phyloP scores from a whole-genome alignment of 2,888 invertebrate species.

The Pachydiplax longipennis region DNA sequence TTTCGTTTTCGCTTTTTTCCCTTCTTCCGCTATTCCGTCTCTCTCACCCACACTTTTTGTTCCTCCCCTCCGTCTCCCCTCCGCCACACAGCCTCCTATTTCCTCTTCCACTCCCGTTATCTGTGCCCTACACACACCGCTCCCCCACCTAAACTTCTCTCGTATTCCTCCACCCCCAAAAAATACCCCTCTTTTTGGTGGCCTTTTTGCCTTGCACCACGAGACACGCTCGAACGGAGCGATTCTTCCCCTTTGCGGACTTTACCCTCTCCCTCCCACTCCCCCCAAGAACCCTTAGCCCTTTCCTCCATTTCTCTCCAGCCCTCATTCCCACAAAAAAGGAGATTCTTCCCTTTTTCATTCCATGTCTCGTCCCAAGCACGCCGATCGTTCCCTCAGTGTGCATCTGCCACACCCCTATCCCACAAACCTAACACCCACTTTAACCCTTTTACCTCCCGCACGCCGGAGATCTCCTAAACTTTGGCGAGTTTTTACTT shows the following conservation, averaged over 20 bases:
- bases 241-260: background rate
- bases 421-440: background rate
- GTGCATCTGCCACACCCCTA: constrained; percentile 17
- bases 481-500: background rate
- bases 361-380: background rate
- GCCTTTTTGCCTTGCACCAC: background rate
- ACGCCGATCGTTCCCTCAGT: constrained; percentile 1
- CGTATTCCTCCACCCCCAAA: too few species aligned
- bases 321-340: background rate
- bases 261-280: background rate
- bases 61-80: background rate
- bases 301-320: background rate
- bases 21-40: background rate
- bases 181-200: background rate
- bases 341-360: background rate
- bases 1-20: background rate
- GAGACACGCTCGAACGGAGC: constrained; percentile 7
- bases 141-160: background rate
- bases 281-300: background rate
- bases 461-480: background rate
- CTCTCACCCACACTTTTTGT: background rate
- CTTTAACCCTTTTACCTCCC: background rate
- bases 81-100: background rate
- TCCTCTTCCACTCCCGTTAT: background rate
- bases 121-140: background rate